These are phyloP conservation scores for Premnoplex brunnescens DNA, from an alignment of 2,797 vertebrate genomes.

Conservation along the genomic window DNA sequence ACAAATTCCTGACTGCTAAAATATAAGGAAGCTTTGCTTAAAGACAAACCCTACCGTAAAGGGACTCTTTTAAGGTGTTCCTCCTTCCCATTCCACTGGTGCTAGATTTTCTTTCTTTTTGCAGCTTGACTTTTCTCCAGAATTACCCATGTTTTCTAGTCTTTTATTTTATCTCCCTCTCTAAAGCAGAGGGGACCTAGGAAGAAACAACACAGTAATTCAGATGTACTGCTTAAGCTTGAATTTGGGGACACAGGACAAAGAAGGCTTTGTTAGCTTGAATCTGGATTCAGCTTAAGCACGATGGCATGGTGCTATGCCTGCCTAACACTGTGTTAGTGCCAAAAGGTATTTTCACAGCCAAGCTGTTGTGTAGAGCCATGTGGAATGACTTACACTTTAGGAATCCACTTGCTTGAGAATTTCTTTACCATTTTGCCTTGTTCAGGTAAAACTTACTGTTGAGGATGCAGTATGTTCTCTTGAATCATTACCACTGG, in stretches of 20 bases:
- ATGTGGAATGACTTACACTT: neutral
- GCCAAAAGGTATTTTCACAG: neutral
- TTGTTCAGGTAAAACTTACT: neutral
- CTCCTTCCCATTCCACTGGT: neutral
- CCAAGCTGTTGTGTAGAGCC: neutral
- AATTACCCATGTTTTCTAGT: neutral
- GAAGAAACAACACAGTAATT: neutral
- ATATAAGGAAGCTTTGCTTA: neutral
- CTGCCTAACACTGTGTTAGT: neutral
- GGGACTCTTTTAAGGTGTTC: neutral
- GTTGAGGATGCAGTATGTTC: neutral
- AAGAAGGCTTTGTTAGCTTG: neutral
- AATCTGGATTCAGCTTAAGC: neutral
- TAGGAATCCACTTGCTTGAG: neutral
- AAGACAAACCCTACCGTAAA: neutral
- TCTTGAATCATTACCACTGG: neutral
- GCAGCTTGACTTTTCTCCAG: neutral
- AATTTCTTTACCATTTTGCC: neutral
- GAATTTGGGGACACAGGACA: neutral
- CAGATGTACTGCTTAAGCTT: neutral
- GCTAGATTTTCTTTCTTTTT: neutral
- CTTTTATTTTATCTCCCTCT: neutral
- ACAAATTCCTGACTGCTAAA: neutral
- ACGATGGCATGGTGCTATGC: neutral
- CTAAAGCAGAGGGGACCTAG: neutral